Percentiles rank a stretch among this genome's conserved stretches.
Evolutionary conservation across 2,888 invertebrate species (phyloP).

Genomic region (Deilephila elpenor): DNA sequence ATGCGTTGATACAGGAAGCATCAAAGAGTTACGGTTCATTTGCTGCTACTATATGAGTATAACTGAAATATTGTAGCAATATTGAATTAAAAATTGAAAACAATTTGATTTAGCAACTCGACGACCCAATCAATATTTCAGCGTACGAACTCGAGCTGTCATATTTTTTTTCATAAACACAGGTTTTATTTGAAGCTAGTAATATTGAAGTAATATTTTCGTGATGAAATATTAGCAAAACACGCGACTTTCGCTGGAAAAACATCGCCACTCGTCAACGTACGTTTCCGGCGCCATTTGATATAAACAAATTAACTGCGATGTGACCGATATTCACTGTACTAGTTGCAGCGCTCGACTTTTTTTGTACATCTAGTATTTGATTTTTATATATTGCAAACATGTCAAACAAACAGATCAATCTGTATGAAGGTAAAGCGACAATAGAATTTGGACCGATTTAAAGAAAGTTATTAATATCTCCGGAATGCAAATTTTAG

Average conservation of each 20-base stretch:
- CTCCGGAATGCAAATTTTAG: too few species aligned
- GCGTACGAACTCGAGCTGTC: conserved; percentile 4
- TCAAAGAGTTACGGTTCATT: not conserved
- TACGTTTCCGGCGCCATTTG: conserved; percentile 18
- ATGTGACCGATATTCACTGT: not conserved
- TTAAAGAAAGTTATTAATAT: too few species aligned
- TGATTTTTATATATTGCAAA: too few species aligned
- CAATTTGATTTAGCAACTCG: conserved; percentile 1
- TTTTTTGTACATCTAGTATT: not conserved
- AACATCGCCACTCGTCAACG: conserved; percentile 18
- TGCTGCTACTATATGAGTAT: not conserved
- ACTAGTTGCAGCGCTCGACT: not conserved
- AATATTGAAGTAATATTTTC: not conserved
- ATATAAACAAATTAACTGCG: conserved; percentile 3
- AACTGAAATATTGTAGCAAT: not conserved
- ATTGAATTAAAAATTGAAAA: not conserved
- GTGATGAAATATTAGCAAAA: conserved; percentile 22
- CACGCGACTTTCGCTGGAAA: conserved; percentile 9
- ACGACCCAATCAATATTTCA: conserved; percentile 7
- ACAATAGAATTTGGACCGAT: too few species aligned
- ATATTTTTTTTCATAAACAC: not conserved
- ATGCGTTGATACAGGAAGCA: too few species aligned
- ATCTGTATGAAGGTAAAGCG: too few species aligned
- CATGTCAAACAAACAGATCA: too few species aligned
- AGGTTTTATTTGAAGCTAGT: not conserved